Evolutionary conservation across 1,140 invertebrate genomes (phyloP).

Genomic region (Latrodectus geometricus): DNA sequence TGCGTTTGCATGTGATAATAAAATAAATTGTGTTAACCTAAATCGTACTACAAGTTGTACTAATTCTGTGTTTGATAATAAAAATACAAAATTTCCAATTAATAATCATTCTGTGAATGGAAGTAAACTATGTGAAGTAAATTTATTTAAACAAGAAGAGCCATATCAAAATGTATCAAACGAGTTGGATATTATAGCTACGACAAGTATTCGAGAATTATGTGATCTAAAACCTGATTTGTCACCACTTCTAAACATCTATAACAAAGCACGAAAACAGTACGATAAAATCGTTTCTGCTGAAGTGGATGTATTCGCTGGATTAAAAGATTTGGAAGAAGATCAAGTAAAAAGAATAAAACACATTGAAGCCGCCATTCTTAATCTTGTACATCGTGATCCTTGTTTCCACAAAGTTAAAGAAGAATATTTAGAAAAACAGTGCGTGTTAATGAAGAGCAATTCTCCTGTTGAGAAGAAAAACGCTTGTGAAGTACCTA

Average conservation of each 20-base stretch:
- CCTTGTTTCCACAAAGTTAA: slow-evolving; percentile 4
- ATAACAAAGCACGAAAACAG: not conserved
- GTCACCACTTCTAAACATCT: not conserved
- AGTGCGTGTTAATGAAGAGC: too few species aligned
- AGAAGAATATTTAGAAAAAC: not conserved
- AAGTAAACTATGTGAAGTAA: not conserved
- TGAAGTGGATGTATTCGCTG: not conserved
- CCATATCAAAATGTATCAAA: not conserved
- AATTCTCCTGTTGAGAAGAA: too few species aligned
- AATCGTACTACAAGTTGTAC: not conserved
- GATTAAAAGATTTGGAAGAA: not conserved
- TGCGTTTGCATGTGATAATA: too few species aligned
- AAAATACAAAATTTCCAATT: not conserved
- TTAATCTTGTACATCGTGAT: slow-evolving; percentile 14
- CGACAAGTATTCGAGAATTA: not conserved
- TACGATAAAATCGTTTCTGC: not conserved
- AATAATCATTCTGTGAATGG: not conserved
- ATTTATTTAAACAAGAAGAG: not conserved
- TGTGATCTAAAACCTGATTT: not conserved
- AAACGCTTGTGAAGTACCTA: too few species aligned
- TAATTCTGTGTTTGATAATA: not conserved
- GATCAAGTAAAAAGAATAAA: not conserved
- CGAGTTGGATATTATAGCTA: slow-evolving; percentile 9
- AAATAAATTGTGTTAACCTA: too few species aligned
- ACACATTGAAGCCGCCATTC: not conserved